phyloP scores from a whole-genome alignment of 2,797 vertebrate genomes.

The Danio jaintianensis region DNA sequence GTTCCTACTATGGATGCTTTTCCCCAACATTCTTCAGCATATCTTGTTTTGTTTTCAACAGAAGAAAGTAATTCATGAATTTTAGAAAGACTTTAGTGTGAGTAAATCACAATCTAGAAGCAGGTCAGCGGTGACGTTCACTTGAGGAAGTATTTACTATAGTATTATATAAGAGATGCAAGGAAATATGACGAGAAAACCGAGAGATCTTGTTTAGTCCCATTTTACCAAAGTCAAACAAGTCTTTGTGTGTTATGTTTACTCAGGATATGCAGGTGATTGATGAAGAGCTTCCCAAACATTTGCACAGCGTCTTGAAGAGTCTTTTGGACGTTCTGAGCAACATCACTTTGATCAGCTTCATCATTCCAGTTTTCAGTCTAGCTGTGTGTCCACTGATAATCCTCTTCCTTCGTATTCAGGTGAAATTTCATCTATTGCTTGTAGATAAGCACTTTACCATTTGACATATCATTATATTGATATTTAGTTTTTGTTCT shows the following conservation, averaged over 20 bases:
- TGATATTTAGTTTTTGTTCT: not conserved
- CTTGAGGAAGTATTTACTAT: not conserved
- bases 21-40: too few species aligned
- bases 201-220: not conserved
- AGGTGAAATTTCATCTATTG: conserved; percentile 60
- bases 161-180: not conserved
- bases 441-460: not conserved
- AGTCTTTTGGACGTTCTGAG: conserved; percentile 70
- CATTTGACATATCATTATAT: not conserved
- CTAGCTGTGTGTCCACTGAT: conserved; percentile 67
- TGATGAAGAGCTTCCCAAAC: conserved; percentile 71
- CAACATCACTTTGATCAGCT: conserved; percentile 69
- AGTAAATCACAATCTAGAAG: too few species aligned
- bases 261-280: conserved; percentile 72
- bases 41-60: too few species aligned
- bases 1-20: too few species aligned
- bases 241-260: not conserved
- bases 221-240: not conserved
- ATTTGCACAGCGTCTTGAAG: conserved; percentile 69
- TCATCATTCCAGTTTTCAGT: conserved; percentile 68
- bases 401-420: conserved; percentile 70
- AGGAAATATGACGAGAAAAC: not conserved
- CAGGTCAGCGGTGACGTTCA: not conserved
- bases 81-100: too few species aligned
- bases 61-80: too few species aligned